Conservation (phyloP, 2,113 vertebrate species). For the Gadus macrocephalus region DNA sequence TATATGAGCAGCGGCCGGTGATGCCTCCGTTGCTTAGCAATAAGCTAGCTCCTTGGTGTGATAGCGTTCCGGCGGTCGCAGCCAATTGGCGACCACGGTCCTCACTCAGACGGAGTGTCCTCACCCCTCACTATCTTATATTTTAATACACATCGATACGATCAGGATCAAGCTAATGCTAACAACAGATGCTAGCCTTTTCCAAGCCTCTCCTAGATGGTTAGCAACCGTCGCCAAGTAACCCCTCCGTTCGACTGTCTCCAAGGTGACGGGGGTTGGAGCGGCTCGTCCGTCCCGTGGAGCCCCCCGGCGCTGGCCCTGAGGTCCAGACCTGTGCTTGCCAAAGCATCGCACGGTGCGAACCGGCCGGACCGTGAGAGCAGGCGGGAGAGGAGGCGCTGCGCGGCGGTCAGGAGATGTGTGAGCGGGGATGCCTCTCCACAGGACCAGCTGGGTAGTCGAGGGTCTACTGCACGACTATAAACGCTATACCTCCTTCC, state of each 20-base stretch:
- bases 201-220: conserved; percentile 14
- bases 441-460: conserved; percentile 44
- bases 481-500: conserved; percentile 25
- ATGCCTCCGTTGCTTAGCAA: conserved; percentile 33
- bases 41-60: conserved; percentile 21
- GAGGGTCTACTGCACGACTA: conserved; percentile 37
- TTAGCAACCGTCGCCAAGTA: conserved; percentile 50
- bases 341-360: conserved; percentile 18
- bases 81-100: not conserved
- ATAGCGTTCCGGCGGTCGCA: not conserved
- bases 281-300: conserved; percentile 19
- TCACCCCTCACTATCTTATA: not conserved
- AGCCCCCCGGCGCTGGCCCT: not conserved
- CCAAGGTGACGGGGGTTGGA: conserved; percentile 59
- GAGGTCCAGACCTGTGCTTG: not conserved
- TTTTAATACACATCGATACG: not conserved
- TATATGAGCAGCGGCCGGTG: conserved; percentile 33
- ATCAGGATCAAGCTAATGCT: not conserved
- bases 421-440: conserved; percentile 59
- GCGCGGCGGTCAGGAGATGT: conserved; percentile 53
- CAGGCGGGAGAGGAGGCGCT: conserved; percentile 22
- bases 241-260: conserved; percentile 42
- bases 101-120: not conserved
- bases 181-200: not conserved
- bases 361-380: conserved; percentile 27